A percentile compares a stretch with the other conserved stretches of the same genome.
Conservation (phyloP, 2,113 vertebrate genomes). For the Actenoides hombroni region DNA sequence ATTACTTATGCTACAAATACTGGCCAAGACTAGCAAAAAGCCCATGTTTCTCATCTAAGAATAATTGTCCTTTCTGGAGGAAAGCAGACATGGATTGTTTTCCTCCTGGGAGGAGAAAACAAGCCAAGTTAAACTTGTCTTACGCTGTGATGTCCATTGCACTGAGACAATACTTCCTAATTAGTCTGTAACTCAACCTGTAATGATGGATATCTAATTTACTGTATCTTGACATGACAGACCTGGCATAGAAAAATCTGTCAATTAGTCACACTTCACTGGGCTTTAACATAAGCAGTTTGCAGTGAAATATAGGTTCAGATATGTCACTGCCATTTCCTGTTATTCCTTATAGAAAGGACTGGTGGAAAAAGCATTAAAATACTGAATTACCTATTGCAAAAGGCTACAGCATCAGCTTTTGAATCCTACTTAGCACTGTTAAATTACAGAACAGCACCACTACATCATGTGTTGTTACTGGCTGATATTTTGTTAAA, state of each 20-base stretch:
- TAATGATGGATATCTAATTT: slow-evolving; percentile 37
- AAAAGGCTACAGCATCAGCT: neutral
- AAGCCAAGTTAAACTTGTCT: neutral
- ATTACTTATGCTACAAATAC: neutral
- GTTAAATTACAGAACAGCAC: slow-evolving; percentile 7
- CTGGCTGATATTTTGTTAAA: neutral
- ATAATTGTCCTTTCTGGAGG: neutral
- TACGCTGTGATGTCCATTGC: neutral
- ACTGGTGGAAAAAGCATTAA: neutral
- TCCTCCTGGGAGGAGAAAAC: neutral
- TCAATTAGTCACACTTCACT: slow-evolving; percentile 24
- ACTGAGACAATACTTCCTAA: neutral
- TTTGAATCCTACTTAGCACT: neutral
- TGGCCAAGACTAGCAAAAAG: neutral
- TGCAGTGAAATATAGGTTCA: neutral
- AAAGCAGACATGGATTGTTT: neutral
- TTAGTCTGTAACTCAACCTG: neutral
- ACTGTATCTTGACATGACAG: slow-evolving; percentile 6
- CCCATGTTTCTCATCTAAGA: neutral
- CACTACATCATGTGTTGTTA: neutral
- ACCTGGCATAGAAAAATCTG: neutral
- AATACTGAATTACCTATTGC: neutral
- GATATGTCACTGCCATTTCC: neutral
- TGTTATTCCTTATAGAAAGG: neutral
- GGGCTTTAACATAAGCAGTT: neutral